phyloP scores from a whole-genome alignment of 2,888 invertebrate genomes.

The Meliscaeva auricollis region DNA sequence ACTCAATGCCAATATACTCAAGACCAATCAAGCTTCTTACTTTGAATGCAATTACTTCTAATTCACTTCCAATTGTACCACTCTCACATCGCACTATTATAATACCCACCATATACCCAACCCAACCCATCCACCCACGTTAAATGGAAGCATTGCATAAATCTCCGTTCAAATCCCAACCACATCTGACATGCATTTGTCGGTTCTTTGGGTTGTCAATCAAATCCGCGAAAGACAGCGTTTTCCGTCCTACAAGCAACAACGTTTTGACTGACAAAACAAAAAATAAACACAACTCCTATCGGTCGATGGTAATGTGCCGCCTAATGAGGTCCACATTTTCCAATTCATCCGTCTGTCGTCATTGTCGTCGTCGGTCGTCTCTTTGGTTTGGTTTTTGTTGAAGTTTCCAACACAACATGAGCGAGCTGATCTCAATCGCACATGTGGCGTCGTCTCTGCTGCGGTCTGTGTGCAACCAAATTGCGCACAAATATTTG shows the following conservation, averaged over 20 bases:
- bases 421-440: conserved; percentile 53
- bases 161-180: conserved; percentile 29
- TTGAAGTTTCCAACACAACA: conserved; percentile 55
- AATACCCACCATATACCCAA: background rate
- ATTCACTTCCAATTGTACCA: conserved; percentile 22
- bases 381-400: conserved; percentile 14
- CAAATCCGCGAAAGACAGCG: conserved; percentile 48
- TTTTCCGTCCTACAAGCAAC: conserved; percentile 36
- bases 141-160: conserved; percentile 27
- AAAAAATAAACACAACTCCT: conserved; percentile 24
- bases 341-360: conserved; percentile 70
- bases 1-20: background rate
- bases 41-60: conserved; percentile 32
- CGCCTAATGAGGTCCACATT: conserved; percentile 75
- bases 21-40: conserved; percentile 30
- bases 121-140: conserved; percentile 35
- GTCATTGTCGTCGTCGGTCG: conserved; percentile 6
- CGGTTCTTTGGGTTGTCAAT: conserved; percentile 69
- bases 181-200: conserved; percentile 66
- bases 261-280: conserved; percentile 21
- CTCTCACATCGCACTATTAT: background rate
- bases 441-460: conserved; percentile 66
- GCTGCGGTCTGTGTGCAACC: conserved; percentile 29
- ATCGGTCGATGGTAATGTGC: conserved; percentile 66
- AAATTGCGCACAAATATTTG: conserved; percentile 67